phyloP scores from a whole-genome alignment of 2,797 vertebrate species.

The Potorous gilbertii region DNA sequence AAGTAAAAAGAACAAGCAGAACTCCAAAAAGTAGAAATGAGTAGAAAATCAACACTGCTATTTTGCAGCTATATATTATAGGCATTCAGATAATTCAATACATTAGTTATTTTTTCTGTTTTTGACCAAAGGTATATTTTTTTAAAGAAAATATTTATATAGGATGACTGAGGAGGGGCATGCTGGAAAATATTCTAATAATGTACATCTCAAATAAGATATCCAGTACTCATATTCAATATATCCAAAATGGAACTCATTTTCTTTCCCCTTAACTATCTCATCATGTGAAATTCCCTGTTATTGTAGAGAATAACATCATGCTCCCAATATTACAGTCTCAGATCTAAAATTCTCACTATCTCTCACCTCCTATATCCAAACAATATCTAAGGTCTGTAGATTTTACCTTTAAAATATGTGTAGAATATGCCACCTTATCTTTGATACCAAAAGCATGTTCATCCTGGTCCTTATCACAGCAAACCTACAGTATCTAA shows the following conservation, averaged over 20 bases:
- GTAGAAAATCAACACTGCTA: not conserved
- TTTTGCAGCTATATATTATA: not conserved
- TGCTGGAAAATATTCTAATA: not conserved
- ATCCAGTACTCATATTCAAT: not conserved
- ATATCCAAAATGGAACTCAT: not conserved
- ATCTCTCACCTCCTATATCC: not conserved
- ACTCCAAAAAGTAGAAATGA: not conserved
- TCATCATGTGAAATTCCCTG: not conserved
- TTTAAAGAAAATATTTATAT: not conserved
- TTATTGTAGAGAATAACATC: not conserved
- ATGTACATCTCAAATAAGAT: not conserved
- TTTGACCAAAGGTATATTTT: not conserved
- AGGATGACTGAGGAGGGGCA: not conserved
- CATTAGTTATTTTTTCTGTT: not conserved
- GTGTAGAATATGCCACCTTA: not conserved
- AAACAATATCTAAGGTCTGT: not conserved
- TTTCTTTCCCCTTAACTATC: not conserved
- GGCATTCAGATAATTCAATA: not conserved
- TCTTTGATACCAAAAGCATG: not conserved
- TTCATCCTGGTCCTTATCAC: not conserved
- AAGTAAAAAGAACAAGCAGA: not conserved
- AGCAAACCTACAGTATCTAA: not conserved
- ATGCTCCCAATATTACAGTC: not conserved
- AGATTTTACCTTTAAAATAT: not conserved
- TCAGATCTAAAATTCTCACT: not conserved